phyloP scores from a whole-genome alignment of 2,113 vertebrate genomes.

The Eretmochelys imbricata region DNA sequence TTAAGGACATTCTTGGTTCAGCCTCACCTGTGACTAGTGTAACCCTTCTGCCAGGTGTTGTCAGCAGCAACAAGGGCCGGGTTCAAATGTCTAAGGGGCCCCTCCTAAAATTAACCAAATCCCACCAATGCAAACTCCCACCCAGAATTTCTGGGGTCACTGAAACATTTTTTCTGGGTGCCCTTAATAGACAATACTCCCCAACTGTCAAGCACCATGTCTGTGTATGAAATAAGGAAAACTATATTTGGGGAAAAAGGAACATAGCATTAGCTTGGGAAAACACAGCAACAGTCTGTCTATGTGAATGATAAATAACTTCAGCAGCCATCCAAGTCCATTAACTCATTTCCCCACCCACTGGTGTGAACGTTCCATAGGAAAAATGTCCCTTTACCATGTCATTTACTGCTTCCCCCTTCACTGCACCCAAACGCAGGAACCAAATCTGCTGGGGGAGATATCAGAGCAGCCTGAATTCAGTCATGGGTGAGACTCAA shows the following conservation, averaged over 20 bases:
- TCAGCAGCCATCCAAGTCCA: background rate
- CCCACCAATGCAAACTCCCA: fast-evolving
- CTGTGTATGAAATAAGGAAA: background rate
- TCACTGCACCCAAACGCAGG: background rate
- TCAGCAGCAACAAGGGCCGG: fast-evolving
- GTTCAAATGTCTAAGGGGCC: background rate
- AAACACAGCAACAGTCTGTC: background rate
- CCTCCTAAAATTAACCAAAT: fast-evolving
- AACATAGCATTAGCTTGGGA: background rate
- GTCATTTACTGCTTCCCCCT: background rate
- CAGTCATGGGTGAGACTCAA: background rate
- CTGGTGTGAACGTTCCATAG: background rate
- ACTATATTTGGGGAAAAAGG: background rate
- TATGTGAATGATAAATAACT: background rate
- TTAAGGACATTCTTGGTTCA: fast-evolving
- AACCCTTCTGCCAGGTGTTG: background rate
- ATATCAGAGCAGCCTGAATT: background rate
- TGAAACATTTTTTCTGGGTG: background rate
- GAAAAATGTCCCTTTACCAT: background rate
- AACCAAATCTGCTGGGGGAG: background rate
- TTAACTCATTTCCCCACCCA: background rate
- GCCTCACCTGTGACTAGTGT: fast-evolving
- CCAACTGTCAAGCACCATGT: background rate
- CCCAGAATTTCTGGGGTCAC: background rate
- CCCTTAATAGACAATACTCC: background rate